Evolutionary conservation across 2,113 vertebrate genomes (phyloP).

Genomic region (Cebidichthys violaceus): DNA sequence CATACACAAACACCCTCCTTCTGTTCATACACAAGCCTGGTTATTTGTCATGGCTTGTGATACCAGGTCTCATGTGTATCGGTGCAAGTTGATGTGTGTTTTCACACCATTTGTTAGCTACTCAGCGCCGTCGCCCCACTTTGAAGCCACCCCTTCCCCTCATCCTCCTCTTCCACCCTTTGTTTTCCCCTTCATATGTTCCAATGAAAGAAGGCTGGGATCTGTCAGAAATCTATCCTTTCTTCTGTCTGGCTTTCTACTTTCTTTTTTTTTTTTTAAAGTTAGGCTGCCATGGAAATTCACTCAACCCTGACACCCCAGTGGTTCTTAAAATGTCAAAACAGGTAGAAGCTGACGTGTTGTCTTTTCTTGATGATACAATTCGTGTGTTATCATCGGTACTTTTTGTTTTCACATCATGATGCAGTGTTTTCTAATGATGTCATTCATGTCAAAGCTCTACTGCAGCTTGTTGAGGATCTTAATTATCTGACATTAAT

Average conservation of each 20-base stretch:
- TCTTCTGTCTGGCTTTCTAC: constrained; percentile 71
- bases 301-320: constrained; percentile 64
- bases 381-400: constrained; percentile 13
- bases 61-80: constrained; percentile 64
- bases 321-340: constrained; percentile 68
- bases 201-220: constrained; percentile 65
- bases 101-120: constrained; percentile 58
- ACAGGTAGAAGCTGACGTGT: constrained; percentile 45
- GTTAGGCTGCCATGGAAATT: constrained; percentile 63
- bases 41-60: constrained; percentile 62
- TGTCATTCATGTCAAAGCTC: neutral
- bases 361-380: constrained; percentile 28
- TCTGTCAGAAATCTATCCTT: constrained; percentile 70
- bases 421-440: neutral
- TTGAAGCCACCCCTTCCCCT: constrained; percentile 54
- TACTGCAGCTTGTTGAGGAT: constrained; percentile 5
- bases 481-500: constrained; percentile 22
- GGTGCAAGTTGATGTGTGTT: constrained; percentile 60
- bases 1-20: constrained; percentile 42
- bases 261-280: constrained; percentile 33
- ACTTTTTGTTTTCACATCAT: constrained; percentile 17
- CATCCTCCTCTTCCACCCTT: constrained; percentile 52
- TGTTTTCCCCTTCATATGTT: constrained; percentile 71
- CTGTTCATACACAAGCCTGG: constrained; percentile 44
- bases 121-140: constrained; percentile 36